Base-by-base conservation (phyloP, 2,113 vertebrate genomes). In the Thunnus thynnus region DNA sequence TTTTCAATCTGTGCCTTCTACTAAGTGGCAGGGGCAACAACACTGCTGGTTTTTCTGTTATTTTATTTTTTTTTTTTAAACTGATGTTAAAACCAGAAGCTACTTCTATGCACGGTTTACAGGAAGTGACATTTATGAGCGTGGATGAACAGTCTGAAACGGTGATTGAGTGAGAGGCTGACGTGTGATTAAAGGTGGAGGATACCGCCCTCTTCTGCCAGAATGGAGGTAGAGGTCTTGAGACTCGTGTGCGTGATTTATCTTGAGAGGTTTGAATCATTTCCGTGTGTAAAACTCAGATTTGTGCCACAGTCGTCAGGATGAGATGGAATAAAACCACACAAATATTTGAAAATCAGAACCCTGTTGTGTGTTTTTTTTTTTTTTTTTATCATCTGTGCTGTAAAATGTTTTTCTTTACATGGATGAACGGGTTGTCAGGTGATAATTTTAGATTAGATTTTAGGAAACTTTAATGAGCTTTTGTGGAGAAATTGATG, bases 131-230 rank as follows among this genome's bases (percentile, higher is more conserved):
- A 16, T 8, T 30, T 8, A n/a, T 14, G 52, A 58, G 36, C 7
- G 7, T 48, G 41, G 12, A 18, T 36, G 11, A 66, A 65, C 36
- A 75, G 50, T 58, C 58, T 46, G 18, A 36, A 32, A 32, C 0
- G 2, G 32, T 66, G 57, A 41, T 27, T 60, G 30, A 32, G 10
- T 14, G 50, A 13, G n/a, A 36, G 6, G 54, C 54, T 44, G 41
- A 18, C 17, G 56, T 64, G 47, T 10, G 62, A 41, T 60, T 18
- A 46, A 79, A 70, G 30, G 44, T 71, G 64, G 86, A 68, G 72
- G 54, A 81, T 69, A 22, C 86, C 86, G 89, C 90, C 90, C 84
- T 80, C 90, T 90, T 78, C 85, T 89, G 91, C 47, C 47, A 55
- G 74, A 62, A 76, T 9, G 5, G 48, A 72, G 63, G 64, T n/a